Evolutionary conservation across 2,797 vertebrate genomes (phyloP).

Genomic region (Pseudochaenichthys georgianus): DNA sequence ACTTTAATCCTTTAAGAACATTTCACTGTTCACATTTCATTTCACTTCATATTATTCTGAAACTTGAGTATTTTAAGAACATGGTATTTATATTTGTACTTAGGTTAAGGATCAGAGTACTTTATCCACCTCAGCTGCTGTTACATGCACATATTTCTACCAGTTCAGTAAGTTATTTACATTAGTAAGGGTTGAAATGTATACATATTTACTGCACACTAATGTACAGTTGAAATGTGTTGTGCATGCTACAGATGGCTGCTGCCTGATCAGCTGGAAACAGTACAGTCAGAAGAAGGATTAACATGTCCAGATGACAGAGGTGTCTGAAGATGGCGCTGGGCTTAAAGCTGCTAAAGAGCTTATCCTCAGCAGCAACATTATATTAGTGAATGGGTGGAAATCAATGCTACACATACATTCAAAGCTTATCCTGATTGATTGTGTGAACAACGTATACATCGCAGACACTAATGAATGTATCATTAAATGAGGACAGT

Average conservation of each 20-base stretch:
- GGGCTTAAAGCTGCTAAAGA: constrained; percentile 58
- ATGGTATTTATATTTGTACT: no score
- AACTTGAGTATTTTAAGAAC: no score
- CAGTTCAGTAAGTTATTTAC: neutral
- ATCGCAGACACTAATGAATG: neutral
- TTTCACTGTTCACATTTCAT: no score
- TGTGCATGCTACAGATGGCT: constrained; percentile 2
- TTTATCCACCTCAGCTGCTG: no score
- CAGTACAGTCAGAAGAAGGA: constrained; percentile 54
- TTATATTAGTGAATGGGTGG: constrained; percentile 27
- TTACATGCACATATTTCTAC: neutral
- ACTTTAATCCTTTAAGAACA: no score
- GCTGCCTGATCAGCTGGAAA: constrained; percentile 38
- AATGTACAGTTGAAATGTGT: neutral
- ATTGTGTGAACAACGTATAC: neutral
- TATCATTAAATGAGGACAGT: neutral
- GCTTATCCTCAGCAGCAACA: constrained; percentile 50
- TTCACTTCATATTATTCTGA: no score
- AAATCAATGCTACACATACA: constrained; percentile 13
- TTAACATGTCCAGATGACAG: constrained; percentile 46
- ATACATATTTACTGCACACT: neutral
- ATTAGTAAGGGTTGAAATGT: neutral
- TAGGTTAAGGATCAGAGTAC: no score
- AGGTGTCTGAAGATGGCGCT: constrained; percentile 36
- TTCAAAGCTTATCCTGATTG: neutral